These are phyloP conservation scores for Hydropsyche betteni DNA, from an alignment of 2,888 invertebrate genomes.

Conservation along the genomic window DNA sequence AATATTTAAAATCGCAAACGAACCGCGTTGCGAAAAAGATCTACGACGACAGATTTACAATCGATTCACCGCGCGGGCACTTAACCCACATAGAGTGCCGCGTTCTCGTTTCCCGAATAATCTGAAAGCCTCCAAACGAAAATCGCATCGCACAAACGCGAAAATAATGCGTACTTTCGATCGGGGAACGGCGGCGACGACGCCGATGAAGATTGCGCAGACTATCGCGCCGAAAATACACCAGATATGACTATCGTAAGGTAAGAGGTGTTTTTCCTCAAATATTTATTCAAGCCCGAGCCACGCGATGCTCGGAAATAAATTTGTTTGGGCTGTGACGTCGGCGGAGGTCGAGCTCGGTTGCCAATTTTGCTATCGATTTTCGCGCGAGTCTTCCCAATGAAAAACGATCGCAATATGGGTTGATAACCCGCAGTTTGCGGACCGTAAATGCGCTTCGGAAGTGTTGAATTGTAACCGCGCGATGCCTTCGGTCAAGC, in stretches of 20 bases:
- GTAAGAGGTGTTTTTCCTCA: conserved; percentile 31
- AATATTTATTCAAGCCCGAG: conserved; percentile 35
- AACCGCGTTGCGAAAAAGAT: conserved; percentile 7
- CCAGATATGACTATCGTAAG: conserved; percentile 28
- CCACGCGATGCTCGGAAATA: conserved; percentile 33
- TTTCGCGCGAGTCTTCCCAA: neutral
- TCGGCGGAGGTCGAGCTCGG: conserved; percentile 21
- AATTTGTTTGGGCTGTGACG: conserved; percentile 35
- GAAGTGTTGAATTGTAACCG: no score
- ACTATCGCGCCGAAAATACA: neutral
- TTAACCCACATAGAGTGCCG: conserved; percentile 5
- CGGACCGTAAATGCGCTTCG: no score
- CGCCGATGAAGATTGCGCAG: conserved; percentile 15
- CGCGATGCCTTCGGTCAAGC: neutral
- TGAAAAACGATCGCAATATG: conserved; percentile 14
- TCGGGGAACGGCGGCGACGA: neutral
- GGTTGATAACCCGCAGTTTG: neutral
- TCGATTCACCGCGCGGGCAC: conserved; percentile 11
- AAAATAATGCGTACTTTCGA: neutral
- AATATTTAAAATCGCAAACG: neutral
- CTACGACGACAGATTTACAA: conserved; percentile 15
- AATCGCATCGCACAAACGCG: neutral
- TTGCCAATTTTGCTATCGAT: conserved; percentile 28
- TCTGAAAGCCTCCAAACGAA: neutral
- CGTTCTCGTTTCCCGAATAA: neutral